phyloP scores from a whole-genome alignment of 1,140 invertebrate genomes.

The Drosophila quadrilineata region DNA sequence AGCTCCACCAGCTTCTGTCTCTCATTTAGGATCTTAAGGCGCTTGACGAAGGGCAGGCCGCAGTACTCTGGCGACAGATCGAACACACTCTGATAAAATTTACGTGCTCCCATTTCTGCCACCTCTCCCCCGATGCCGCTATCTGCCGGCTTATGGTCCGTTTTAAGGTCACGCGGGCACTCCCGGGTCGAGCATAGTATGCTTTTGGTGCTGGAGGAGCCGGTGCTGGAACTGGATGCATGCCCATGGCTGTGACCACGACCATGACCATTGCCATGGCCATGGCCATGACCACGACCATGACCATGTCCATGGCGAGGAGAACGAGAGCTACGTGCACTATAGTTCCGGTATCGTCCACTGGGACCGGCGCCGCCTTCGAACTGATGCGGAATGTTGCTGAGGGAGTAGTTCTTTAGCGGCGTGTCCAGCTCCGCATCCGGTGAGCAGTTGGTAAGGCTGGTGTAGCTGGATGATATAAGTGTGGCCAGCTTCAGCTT shows the following conservation, averaged over 20 bases:
- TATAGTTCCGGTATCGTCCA: conserved; percentile 34
- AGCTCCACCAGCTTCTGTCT: conserved; percentile 91
- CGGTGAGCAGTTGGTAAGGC: conserved; percentile 67
- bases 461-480: conserved; percentile 77
- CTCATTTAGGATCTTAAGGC: conserved; percentile 93
- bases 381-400: conserved; percentile 69
- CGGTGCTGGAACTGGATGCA: conserved; percentile 41
- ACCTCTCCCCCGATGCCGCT: conserved; percentile 19
- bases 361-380: conserved; percentile 14
- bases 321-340: conserved; percentile 52
- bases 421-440: conserved; percentile 51
- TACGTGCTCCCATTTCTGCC: conserved; percentile 27
- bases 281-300: conserved; percentile 28
- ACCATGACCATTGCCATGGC: conserved; percentile 23
- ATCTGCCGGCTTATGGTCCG: conserved; percentile 55
- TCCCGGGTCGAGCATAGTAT: conserved; percentile 36
- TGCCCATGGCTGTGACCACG: conserved; percentile 20
- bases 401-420: conserved; percentile 69
- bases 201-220: conserved; percentile 29
- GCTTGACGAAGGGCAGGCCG: conserved; percentile 93
- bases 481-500: conserved; percentile 79
- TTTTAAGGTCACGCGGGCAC: conserved; percentile 51
- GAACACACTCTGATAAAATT: conserved; percentile 86
- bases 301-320: conserved; percentile 29
- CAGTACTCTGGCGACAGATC: conserved; percentile 94